These are phyloP conservation scores for Zaprionus taronus DNA, from an alignment of 1,140 invertebrate species.

Conservation along the genomic window DNA sequence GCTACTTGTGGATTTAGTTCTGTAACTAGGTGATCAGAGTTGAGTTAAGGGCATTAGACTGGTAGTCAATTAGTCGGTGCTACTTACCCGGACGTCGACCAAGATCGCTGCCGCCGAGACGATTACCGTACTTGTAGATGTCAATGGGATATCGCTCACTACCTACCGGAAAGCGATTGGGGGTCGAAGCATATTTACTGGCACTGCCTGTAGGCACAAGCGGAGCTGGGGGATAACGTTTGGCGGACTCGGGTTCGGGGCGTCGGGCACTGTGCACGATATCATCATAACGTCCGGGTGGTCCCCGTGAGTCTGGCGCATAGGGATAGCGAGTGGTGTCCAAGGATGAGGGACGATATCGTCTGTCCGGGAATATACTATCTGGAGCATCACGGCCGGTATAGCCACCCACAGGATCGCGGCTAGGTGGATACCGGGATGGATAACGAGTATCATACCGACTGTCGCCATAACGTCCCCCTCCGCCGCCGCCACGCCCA, in stretches of 20 bases:
- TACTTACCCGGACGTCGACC: conserved; percentile 78
- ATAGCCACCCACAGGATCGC: conserved; percentile 71
- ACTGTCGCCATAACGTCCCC: conserved; percentile 69
- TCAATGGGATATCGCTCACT: conserved; percentile 81
- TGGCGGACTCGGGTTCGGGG: conserved; percentile 79
- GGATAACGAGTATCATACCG: conserved; percentile 78
- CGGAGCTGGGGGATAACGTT: conserved; percentile 77
- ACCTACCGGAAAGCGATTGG: conserved; percentile 84
- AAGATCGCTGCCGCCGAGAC: conserved; percentile 58
- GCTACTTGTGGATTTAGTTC: not conserved
- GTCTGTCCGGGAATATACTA: conserved; percentile 78
- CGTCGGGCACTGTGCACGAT: conserved; percentile 71
- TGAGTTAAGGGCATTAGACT: conserved; percentile 13
- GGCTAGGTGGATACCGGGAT: conserved; percentile 70
- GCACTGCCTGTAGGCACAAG: conserved; percentile 70
- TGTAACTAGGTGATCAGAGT: conserved; percentile 15
- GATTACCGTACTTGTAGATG: conserved; percentile 84
- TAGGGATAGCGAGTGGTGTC: conserved; percentile 66
- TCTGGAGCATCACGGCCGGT: conserved; percentile 80
- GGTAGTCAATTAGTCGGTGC: conserved; percentile 20
- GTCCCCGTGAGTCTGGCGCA: conserved; percentile 56
- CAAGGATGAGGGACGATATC: conserved; percentile 75
- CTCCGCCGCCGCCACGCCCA: conserved; percentile 46
- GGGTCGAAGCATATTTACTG: conserved; percentile 77
- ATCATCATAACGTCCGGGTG: conserved; percentile 75